Evolutionary conservation across 2,888 invertebrate species (phyloP).

Genomic region (Pandemis cinnamomeana): DNA sequence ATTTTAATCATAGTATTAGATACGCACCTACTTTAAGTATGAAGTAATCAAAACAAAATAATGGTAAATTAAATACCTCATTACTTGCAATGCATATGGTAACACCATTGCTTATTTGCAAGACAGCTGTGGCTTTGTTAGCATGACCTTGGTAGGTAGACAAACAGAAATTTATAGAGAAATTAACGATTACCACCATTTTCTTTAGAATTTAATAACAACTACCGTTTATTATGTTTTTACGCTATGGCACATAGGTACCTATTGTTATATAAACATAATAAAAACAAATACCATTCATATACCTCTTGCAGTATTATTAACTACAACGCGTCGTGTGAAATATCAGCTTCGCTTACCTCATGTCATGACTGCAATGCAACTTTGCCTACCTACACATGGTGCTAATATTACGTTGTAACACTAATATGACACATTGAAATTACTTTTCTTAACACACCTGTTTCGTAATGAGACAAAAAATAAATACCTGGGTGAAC

Average conservation of each 20-base stretch:
- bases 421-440: slow-evolving; percentile 52
- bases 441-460: slow-evolving; percentile 49
- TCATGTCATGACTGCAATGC: slow-evolving; percentile 43
- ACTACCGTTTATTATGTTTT: background rate
- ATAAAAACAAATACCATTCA: background rate
- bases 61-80: background rate
- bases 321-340: slow-evolving; percentile 8
- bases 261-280: slow-evolving; percentile 39
- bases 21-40: background rate
- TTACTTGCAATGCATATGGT: background rate
- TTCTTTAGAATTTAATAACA: slow-evolving; percentile 5
- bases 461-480: slow-evolving; percentile 53
- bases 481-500: slow-evolving; percentile 39
- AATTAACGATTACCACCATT: slow-evolving; percentile 8
- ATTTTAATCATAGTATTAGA: background rate
- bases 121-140: slow-evolving; percentile 40
- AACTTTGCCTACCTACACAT: slow-evolving; percentile 56
- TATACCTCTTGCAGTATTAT: background rate
- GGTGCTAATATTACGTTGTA: slow-evolving; percentile 55
- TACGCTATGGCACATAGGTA: slow-evolving; percentile 20
- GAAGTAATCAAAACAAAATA: background rate
- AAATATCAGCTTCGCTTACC: slow-evolving; percentile 36
- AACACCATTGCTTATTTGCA: background rate
- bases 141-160: slow-evolving; percentile 38
- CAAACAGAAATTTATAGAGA: slow-evolving; percentile 21